These are phyloP conservation scores for Helicolenus hilgendorfi DNA, from an alignment of 2,797 vertebrate genomes.

Conservation along the genomic window DNA sequence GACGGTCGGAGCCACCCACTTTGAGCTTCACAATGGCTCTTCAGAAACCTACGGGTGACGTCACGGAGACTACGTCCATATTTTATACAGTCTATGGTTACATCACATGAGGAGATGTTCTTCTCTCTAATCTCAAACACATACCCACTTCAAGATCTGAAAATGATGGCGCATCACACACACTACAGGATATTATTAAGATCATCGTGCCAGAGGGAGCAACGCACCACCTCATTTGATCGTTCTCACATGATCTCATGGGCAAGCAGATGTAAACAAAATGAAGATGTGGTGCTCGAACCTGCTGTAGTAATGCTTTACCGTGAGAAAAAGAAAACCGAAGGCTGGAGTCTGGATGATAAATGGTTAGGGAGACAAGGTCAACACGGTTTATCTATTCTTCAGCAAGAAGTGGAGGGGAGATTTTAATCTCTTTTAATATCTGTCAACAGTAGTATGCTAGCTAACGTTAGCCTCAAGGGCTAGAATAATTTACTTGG, in stretches of 20 bases:
- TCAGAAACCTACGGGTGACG: not conserved
- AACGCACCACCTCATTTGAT: not conserved
- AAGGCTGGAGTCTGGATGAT: not conserved
- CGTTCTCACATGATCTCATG: not conserved
- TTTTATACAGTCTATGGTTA: not conserved
- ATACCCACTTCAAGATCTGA: not conserved
- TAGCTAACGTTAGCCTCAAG: not conserved
- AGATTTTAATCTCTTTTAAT: not conserved
- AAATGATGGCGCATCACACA: not conserved
- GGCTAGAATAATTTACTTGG: not conserved
- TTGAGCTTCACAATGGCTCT: not conserved
- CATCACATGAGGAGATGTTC: not conserved
- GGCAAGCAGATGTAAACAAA: too few relatives aligned
- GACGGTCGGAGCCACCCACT: too few relatives aligned
- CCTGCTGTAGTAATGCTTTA: not conserved
- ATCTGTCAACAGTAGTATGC: not conserved
- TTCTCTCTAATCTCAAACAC: not conserved
- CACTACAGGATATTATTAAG: not conserved
- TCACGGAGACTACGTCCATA: not conserved
- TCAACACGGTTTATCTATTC: not conserved
- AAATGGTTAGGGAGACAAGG: not conserved
- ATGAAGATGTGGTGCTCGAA: not conserved
- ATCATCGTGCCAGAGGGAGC: not conserved
- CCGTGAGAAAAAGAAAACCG: not conserved
- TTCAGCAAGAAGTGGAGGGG: too few relatives aligned